Evolutionary conservation across 1,140 invertebrate species (phyloP).

Genomic region (Planococcus citri): DNA sequence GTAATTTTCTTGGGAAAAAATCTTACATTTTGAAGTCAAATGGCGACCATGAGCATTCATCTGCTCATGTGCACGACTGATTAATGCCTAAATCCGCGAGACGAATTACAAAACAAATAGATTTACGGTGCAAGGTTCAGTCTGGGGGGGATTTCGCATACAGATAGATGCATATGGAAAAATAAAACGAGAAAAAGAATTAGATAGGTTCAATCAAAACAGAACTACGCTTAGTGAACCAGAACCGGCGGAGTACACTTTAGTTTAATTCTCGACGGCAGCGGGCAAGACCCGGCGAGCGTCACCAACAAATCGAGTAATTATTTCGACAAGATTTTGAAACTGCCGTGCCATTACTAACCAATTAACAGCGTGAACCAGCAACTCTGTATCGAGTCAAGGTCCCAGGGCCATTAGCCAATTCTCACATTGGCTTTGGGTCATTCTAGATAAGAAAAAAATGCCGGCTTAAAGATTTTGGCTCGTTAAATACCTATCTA

Average conservation of each 20-base stretch:
- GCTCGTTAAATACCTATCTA: no score
- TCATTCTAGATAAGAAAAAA: no score
- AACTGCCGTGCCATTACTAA: not conserved
- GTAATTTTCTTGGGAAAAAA: no score
- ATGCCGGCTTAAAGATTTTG: no score
- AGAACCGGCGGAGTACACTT: not conserved
- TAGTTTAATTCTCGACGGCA: not conserved
- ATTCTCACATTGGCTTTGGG: no score
- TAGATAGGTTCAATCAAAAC: not conserved
- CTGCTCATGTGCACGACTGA: not conserved
- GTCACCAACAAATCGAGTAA: not conserved
- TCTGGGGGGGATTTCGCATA: not conserved
- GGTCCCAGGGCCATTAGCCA: slow-evolving; percentile 1
- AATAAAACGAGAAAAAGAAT: not conserved
- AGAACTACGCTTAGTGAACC: slow-evolving; percentile 5
- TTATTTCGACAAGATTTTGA: not conserved
- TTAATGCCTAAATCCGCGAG: not conserved
- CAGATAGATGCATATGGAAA: not conserved
- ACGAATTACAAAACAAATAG: not conserved
- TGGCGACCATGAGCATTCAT: not conserved
- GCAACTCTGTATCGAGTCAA: slow-evolving; percentile 14
- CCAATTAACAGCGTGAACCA: slow-evolving; percentile 17
- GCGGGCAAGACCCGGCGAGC: not conserved
- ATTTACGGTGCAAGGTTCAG: not conserved
- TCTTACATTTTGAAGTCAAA: no score